Evolutionary conservation across 1,140 invertebrate genomes (phyloP).

Genomic region (Drosophila serrata): DNA sequence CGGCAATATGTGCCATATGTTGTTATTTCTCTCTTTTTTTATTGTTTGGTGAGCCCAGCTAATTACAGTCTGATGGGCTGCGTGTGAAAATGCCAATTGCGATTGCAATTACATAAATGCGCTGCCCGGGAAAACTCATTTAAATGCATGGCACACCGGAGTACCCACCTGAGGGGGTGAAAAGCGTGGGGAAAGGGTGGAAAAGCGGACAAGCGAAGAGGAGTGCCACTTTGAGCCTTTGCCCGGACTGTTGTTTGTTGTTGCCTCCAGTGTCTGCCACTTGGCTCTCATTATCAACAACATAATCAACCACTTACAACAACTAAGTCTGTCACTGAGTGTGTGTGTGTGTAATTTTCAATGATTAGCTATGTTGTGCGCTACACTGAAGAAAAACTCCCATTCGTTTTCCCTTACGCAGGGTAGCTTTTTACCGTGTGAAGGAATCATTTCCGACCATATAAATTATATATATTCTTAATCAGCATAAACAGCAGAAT

Average conservation of each 20-base stretch:
- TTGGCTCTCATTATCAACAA: conserved; percentile 74
- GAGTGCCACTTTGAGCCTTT: conserved; percentile 26
- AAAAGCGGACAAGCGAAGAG: background rate
- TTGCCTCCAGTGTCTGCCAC: conserved; percentile 37
- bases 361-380: conserved; percentile 42
- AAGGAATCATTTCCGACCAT: no score
- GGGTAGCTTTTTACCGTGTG: no score
- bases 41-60: conserved; percentile 17
- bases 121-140: conserved; percentile 59
- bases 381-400: background rate
- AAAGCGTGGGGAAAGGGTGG: background rate
- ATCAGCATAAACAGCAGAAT: no score
- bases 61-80: conserved; percentile 49
- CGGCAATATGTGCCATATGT: conserved; percentile 14
- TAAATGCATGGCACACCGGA: conserved; percentile 59
- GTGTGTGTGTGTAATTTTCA: conserved; percentile 22
- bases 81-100: conserved; percentile 44
- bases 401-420: no score
- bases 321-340: conserved; percentile 19
- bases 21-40: background rate
- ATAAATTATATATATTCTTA: no score
- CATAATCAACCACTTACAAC: conserved; percentile 72
- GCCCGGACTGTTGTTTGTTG: conserved; percentile 33
- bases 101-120: conserved; percentile 59
- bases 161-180: conserved; percentile 14